phyloP scores from a whole-genome alignment of 2,888 invertebrate species.

The Caenorhabditis sp. region DNA sequence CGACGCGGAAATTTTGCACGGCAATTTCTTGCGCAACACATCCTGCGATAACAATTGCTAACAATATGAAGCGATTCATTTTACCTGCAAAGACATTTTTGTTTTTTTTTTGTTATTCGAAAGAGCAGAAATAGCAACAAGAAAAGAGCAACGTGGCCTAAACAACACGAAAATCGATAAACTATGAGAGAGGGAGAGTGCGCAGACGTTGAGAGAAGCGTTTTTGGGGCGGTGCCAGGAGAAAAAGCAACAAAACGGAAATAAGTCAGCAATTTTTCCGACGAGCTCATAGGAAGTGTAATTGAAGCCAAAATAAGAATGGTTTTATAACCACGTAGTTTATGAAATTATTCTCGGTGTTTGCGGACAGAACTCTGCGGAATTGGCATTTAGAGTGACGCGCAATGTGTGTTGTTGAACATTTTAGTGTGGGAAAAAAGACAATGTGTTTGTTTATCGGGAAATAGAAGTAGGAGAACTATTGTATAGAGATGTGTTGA shows the following conservation, averaged over 20 bases:
- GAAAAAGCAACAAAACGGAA: background rate
- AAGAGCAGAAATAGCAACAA: background rate
- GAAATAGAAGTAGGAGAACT: too few species aligned
- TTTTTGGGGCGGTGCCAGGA: background rate
- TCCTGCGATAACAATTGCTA: background rate
- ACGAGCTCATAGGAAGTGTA: background rate
- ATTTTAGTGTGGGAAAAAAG: background rate
- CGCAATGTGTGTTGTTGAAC: background rate
- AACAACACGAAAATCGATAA: conserved; percentile 5
- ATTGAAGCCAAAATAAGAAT: background rate
- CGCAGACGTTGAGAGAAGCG: background rate
- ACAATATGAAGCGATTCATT: conserved; percentile 14
- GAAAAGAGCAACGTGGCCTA: conserved; percentile 2
- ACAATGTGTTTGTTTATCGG: too few species aligned
- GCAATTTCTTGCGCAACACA: conserved; percentile 72
- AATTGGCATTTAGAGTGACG: conserved; percentile 1
- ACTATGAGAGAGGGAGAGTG: background rate
- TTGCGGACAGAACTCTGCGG: background rate
- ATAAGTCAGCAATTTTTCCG: background rate
- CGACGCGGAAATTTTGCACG: conserved; percentile 77
- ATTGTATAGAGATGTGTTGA: too few species aligned
- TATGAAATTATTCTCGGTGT: background rate
- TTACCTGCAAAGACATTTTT: background rate
- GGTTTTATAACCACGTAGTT: conserved; percentile 28
- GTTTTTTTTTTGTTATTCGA: background rate